phyloP scores from a whole-genome alignment of 2,113 vertebrate species.

The Poeciliopsis retropinna region DNA sequence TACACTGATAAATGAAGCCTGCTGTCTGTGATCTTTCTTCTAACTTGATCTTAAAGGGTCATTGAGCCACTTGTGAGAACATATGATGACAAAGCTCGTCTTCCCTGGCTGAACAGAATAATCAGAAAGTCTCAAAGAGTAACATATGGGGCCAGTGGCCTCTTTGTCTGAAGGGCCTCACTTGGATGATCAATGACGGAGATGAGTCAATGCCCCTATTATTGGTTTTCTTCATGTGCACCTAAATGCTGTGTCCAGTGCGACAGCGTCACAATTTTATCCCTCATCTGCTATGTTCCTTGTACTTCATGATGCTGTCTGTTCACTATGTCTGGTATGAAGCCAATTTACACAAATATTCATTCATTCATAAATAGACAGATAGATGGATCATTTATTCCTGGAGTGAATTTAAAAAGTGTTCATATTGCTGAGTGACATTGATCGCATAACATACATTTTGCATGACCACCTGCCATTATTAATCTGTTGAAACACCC shows the following conservation, averaged over 20 bases:
- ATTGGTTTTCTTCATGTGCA: constrained; percentile 38
- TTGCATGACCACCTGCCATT: constrained; percentile 19
- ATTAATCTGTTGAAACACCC: constrained; percentile 18
- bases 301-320: not conserved
- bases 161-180: constrained; percentile 58
- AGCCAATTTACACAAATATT: not conserved
- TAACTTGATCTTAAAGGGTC: constrained; percentile 32
- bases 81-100: constrained; percentile 47
- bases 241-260: constrained; percentile 10
- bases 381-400: not conserved
- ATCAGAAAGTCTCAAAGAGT: constrained; percentile 23
- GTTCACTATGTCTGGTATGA: not conserved
- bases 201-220: constrained; percentile 51
- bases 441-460: constrained; percentile 35
- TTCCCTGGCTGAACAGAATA: constrained; percentile 26
- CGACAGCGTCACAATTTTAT: constrained; percentile 25
- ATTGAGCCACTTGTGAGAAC: constrained; percentile 16
- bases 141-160: constrained; percentile 19
- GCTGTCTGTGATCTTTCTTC: constrained; percentile 9
- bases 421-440: constrained; percentile 14
- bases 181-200: constrained; percentile 66
- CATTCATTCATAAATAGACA: not conserved
- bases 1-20: constrained; percentile 8
- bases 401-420: not conserved
- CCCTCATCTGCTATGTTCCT: not conserved